Conservation (phyloP, 1,140 invertebrate genomes). For the Ditylenchus dipsaci region DNA sequence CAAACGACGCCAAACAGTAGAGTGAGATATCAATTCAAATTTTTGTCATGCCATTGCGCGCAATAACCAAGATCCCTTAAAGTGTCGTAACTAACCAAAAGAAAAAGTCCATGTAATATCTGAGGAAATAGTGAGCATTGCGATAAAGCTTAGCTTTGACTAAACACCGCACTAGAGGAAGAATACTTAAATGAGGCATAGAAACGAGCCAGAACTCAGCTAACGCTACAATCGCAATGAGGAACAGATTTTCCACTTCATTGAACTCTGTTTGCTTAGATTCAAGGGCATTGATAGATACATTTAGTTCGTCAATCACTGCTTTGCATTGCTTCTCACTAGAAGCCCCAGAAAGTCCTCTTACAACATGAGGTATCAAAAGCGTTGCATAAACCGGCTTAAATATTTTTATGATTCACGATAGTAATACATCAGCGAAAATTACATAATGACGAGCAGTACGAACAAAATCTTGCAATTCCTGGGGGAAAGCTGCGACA, state of each 20-base stretch:
- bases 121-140: background rate
- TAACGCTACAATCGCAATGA: background rate
- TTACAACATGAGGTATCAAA: too few relatives aligned
- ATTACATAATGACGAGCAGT: background rate
- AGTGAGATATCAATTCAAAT: too few relatives aligned
- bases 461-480: background rate
- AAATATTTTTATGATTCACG: too few relatives aligned
- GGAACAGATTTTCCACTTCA: background rate
- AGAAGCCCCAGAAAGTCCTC: background rate
- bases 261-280: background rate
- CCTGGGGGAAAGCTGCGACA: background rate
- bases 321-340: background rate
- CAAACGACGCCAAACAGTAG: too few relatives aligned
- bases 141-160: background rate
- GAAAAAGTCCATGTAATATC: background rate
- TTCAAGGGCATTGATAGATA: background rate
- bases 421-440: background rate
- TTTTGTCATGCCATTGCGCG: too few relatives aligned
- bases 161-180: background rate
- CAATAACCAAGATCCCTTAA: too few relatives aligned
- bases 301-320: background rate
- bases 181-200: background rate
- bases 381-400: too few relatives aligned
- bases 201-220: background rate
- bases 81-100: background rate